These are phyloP conservation scores for Salvator merianae DNA, from an alignment of 2,113 vertebrate genomes.

Conservation along the genomic window DNA sequence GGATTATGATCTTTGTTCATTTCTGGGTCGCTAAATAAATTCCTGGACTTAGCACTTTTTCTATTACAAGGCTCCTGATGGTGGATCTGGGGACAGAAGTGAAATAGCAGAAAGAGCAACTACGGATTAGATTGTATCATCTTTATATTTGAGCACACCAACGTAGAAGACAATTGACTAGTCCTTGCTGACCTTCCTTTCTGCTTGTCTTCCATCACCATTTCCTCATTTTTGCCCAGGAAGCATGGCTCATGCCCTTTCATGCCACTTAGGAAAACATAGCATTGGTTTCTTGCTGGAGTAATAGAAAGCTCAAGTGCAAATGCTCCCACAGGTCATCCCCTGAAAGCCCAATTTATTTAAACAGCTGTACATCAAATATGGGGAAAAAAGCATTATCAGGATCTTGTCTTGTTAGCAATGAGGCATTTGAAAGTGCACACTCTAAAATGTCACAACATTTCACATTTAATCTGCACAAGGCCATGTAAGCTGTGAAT, in stretches of 20 bases:
- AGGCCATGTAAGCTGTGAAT: slow-evolving; percentile 21
- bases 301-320: slow-evolving; percentile 54
- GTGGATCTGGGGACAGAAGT: too few relatives aligned
- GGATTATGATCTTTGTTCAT: too few relatives aligned
- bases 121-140: too few relatives aligned
- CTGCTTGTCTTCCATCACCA: not conserved
- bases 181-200: slow-evolving; percentile 17
- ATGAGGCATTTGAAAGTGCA: slow-evolving; percentile 41
- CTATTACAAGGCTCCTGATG: too few relatives aligned
- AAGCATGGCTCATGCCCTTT: slow-evolving; percentile 27
- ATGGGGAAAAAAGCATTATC: slow-evolving; percentile 14
- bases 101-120: too few relatives aligned
- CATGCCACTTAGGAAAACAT: slow-evolving; percentile 51
- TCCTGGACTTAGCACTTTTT: too few relatives aligned
- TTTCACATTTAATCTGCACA: slow-evolving; percentile 53
- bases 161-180: not conserved
- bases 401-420: slow-evolving; percentile 41
- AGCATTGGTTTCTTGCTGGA: slow-evolving; percentile 31
- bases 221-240: slow-evolving; percentile 10
- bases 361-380: slow-evolving; percentile 65
- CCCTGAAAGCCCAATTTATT: slow-evolving; percentile 58
- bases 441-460: slow-evolving; percentile 54
- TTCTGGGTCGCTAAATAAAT: too few relatives aligned
- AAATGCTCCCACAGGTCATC: slow-evolving; percentile 56
- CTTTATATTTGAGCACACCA: too few relatives aligned